phyloP scores from a whole-genome alignment of 2,888 invertebrate species.

The Microplitis manilae region DNA sequence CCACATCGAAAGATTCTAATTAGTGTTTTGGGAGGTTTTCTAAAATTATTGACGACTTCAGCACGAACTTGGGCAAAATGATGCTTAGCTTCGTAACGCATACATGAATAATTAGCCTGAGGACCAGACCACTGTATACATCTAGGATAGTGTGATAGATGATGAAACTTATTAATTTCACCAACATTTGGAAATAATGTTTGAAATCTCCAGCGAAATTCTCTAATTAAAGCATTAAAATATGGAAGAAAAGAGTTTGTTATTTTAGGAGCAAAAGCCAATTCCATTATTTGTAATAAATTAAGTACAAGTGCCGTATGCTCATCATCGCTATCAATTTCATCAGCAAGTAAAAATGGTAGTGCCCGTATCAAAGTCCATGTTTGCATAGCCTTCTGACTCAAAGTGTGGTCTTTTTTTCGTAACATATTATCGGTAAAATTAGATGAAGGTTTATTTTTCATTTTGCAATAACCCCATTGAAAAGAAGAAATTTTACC shows the following conservation, averaged over 20 bases:
- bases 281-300: constrained; percentile 10
- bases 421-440: neutral
- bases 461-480: neutral
- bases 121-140: neutral
- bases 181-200: neutral
- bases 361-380: neutral
- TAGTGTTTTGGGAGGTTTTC: neutral
- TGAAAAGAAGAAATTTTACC: neutral
- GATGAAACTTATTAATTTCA: constrained; percentile 9
- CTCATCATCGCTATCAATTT: neutral
- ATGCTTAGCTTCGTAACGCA: constrained; percentile 11
- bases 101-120: neutral
- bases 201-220: constrained; percentile 4
- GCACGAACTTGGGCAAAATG: neutral
- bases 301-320: constrained; percentile 4
- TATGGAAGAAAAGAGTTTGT: constrained; percentile 3
- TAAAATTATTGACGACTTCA: neutral
- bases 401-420: constrained; percentile 8
- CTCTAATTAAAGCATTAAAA: constrained; percentile 7
- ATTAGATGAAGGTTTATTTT: constrained; percentile 17
- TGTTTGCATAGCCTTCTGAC: constrained; percentile 9
- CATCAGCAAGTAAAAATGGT: constrained; percentile 8
- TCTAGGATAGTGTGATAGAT: neutral
- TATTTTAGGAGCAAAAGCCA: constrained; percentile 1
- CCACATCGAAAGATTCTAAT: neutral